A percentile compares a stretch with the other conserved stretches of the same genome.
Conservation (phyloP, 2,113 vertebrate species). For the human (Homo sapiens) region DNA sequence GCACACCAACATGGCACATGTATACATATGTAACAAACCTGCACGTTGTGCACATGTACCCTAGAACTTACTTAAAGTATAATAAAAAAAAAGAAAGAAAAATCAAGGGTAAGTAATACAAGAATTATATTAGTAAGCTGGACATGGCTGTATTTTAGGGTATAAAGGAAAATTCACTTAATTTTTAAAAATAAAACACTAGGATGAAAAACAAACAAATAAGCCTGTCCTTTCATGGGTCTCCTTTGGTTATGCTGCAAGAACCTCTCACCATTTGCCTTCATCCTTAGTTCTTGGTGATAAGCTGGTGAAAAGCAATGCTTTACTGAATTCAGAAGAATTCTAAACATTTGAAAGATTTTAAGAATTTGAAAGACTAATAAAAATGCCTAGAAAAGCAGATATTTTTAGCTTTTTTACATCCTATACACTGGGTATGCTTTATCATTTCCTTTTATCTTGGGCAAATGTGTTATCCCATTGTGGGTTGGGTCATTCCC, state of each 20-base stretch:
- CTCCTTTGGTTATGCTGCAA: background rate
- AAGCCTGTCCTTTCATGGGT: background rate
- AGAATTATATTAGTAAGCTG: background rate
- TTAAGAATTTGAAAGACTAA: background rate
- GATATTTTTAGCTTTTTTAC: background rate
- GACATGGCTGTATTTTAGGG: background rate
- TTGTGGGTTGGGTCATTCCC: background rate
- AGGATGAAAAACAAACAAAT: background rate
- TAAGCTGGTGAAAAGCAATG: background rate
- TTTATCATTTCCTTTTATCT: background rate
- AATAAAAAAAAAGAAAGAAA: background rate
- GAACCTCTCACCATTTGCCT: background rate
- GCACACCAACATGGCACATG: too few species aligned
- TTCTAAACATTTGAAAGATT: background rate
- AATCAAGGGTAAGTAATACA: background rate
- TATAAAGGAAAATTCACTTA: background rate
- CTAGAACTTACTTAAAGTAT: too few species aligned
- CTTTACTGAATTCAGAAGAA: background rate
- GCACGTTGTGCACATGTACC: too few species aligned
- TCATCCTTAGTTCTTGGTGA: background rate
- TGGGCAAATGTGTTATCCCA: background rate
- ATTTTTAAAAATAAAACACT: background rate
- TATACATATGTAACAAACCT: too few species aligned
- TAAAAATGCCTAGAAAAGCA: slow-evolving; percentile 10
- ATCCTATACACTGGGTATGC: background rate